Conservation (phyloP, 2,113 vertebrate genomes). For the Heliornis fulica region DNA sequence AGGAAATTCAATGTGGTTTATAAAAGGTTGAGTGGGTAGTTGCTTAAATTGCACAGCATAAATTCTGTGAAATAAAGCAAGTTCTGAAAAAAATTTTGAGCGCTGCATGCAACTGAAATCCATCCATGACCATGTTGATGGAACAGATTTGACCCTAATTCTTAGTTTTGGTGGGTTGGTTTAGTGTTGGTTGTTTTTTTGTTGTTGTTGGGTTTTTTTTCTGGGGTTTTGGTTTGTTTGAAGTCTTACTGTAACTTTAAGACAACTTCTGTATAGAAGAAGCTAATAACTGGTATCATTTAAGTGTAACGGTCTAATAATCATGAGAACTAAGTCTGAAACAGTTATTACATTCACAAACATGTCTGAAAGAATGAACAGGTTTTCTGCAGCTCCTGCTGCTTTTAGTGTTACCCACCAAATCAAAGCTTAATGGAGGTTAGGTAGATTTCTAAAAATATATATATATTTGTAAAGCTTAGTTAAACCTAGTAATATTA, state of each 20-base stretch:
- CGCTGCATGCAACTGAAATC: background rate
- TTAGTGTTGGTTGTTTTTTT: too few relatives aligned
- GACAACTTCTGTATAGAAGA: background rate
- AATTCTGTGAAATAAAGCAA: background rate
- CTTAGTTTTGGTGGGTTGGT: background rate
- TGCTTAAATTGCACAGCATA: background rate
- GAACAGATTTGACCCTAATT: background rate
- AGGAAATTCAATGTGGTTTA: background rate
- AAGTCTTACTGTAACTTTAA: background rate
- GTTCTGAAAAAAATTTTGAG: background rate
- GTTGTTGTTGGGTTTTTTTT: background rate
- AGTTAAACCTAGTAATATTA: background rate
- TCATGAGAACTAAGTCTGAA: background rate
- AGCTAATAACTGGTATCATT: background rate
- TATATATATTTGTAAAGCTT: background rate
- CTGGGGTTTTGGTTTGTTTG: background rate
- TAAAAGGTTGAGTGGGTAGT: background rate
- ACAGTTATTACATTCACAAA: background rate
- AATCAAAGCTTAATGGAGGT: background rate
- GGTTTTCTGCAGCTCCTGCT: background rate
- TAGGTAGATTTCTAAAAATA: background rate
- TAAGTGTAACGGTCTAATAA: background rate
- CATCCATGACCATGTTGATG: background rate
- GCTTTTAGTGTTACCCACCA: background rate
- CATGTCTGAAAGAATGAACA: background rate